Base-by-base conservation (phyloP, 2,797 vertebrate genomes). In the Spea hammondii region DNA sequence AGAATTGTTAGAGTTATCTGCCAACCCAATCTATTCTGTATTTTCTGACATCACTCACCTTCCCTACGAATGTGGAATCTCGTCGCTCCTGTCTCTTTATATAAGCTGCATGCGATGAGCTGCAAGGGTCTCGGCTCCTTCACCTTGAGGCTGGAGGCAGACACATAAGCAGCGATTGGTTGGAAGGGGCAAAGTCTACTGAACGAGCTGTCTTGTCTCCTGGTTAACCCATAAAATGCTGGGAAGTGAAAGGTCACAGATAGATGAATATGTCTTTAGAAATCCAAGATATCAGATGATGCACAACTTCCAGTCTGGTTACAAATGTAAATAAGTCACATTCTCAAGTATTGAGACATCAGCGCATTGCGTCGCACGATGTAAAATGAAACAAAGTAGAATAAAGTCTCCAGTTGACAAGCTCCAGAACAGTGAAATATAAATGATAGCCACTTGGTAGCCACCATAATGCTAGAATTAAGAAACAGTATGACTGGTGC, bases 71-170 rank as follows among this genome's bases (percentile, higher is more conserved):
- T 57, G 48, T 4, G 17, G n/a, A 17, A 13, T 57, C 17, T 32
- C 32, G 13, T 55, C 8, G 5, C 53, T 81, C 44, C 49, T 32
- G 57, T 49, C 47, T 47, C 70, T 60, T 81, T 81, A 72, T 77
- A 77, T 77, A 72, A 72, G 68, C 57, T 45, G 47, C 8, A 48
- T 45, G 73, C 73, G 46, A 62, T 14, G 74, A 81, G 69, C 32
- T 72, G 69, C 66, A 64, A 77, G 72, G 78, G 69, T 80, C 51
- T 73, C 55, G 44, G 47, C 67, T 67, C 70, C 68, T 81, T 74
- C 69, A 81, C 79, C 79, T 81, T 81, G 79, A 81, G 57, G 79
- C 78, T 73, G 62, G 48, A 79, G 71, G 78, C 79, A 81, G 64
- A 77, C 79, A 77, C 79, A 77, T 77, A 50, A 80, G 60, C 79